Evolutionary conservation across 2,797 vertebrate species (phyloP), one percentile per base, ranked within the genome.

Genomic region (Gymnoscopelus microlampas): DNA sequence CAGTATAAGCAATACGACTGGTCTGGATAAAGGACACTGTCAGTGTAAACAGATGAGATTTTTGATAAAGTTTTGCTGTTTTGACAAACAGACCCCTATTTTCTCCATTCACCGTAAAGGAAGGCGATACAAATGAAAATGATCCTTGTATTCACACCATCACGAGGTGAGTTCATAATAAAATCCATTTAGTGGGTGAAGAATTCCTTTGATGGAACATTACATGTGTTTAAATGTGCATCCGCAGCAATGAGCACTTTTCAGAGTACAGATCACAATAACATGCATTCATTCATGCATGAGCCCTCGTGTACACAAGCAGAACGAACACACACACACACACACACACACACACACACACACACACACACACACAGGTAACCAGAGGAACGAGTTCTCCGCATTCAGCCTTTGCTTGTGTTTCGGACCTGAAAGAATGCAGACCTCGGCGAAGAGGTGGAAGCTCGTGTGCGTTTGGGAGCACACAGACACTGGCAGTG

Each of bases 361-460:
- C 11, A 12, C 9, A 58, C 56, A 12, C 50, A 51, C 19, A 24
- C 19, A 76, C 23, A 56, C 53, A 66, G 1, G 14, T 14, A 76
- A 79, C 76, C 35, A 51, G 74, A 71, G 2, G 23, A 83, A 78
- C 77, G 5, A 13, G 81, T 80, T 86, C 60, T 49, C 47, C 39
- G 68, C 53, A 62, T 53, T 59, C 32, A 2, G 53, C 73, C 63
- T 60, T 64, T 68, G 67, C 5, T 53, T 66, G 68, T 32, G 58
- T 51, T 71, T 48, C 19, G 44, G 66, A 66, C 3, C 10, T 39
- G 49, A 60, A 75, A 84, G 58, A 78, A 82, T 66, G 70, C 57
- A 67, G 74, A 83, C 68, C 82, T 0, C 15, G 15, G 60, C 67
- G 63, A 9, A 55, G 39, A 77, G 61, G 19, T n/a, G 53, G 60